A percentile compares a stretch with the other conserved stretches of the same genome.
phyloP scores from a whole-genome alignment of 2,888 invertebrate genomes.

The Drosophila macrothrix region DNA sequence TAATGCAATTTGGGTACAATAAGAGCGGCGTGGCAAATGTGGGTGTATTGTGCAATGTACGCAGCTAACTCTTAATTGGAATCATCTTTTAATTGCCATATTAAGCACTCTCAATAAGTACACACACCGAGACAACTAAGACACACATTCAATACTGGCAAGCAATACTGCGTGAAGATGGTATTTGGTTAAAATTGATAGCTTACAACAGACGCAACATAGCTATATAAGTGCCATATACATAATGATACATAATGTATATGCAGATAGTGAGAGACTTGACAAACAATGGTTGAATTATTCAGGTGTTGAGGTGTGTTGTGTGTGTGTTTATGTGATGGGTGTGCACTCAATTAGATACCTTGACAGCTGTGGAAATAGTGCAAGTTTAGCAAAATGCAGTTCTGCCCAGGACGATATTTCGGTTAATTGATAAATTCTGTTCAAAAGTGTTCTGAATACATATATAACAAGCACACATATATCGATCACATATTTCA shows the following conservation, averaged over 20 bases:
- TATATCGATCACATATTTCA: not conserved
- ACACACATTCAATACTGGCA: conserved; percentile 26
- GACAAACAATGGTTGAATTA: conserved; percentile 20
- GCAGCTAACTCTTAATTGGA: conserved; percentile 69
- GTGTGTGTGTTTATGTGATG: conserved; percentile 11
- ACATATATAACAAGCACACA: not conserved
- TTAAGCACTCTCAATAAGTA: conserved; percentile 65
- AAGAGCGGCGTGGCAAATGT: conserved; percentile 15
- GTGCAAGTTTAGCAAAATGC: conserved; percentile 46
- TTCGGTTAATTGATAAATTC: conserved; percentile 53
- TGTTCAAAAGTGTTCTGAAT: conserved; percentile 4
- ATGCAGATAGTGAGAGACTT: not conserved
- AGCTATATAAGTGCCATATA: conserved; percentile 2
- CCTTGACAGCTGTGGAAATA: conserved; percentile 53
- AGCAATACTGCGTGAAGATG: conserved; percentile 73
- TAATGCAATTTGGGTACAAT: conserved; percentile 58
- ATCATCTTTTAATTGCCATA: conserved; percentile 77
- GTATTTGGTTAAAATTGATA: conserved; percentile 76
- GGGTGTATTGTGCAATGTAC: conserved; percentile 27
- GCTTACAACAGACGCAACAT: conserved; percentile 48
- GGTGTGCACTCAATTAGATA: conserved; percentile 65
- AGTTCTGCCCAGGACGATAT: conserved; percentile 48
- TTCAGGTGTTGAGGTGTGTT: conserved; percentile 46
- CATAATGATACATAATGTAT: not conserved
- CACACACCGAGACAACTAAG: not conserved